Conservation (phyloP, 2,888 invertebrate species). For the Emmelina monodactyla region DNA sequence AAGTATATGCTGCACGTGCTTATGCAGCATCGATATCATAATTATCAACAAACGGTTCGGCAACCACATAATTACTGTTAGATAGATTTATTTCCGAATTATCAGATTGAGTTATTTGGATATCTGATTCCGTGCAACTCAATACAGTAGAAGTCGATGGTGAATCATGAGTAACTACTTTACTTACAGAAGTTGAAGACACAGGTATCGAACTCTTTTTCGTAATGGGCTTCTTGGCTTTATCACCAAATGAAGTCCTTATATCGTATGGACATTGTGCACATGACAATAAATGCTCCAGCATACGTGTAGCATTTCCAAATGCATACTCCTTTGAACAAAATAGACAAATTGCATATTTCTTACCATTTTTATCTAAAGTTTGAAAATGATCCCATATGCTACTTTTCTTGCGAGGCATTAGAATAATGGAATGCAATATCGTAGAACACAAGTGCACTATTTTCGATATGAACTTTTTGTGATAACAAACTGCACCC, state of each 20-base stretch:
- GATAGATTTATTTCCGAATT: background rate
- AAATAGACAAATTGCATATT: slow-evolving; percentile 8
- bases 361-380: slow-evolving; percentile 3
- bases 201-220: slow-evolving; percentile 2
- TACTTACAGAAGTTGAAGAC: slow-evolving; percentile 3
- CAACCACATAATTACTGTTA: slow-evolving; percentile 1
- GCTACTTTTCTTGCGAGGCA: slow-evolving; percentile 2
- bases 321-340: slow-evolving; percentile 8
- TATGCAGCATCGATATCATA: slow-evolving; percentile 9
- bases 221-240: slow-evolving; percentile 1
- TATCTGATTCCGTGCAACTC: background rate
- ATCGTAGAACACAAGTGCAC: too few species aligned
- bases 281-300: slow-evolving; percentile 5
- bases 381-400: slow-evolving; percentile 2
- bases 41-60: slow-evolving; percentile 3
- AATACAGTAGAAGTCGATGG: too few species aligned
- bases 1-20: slow-evolving; percentile 10
- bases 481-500: too few species aligned
- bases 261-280: background rate
- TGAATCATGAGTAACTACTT: too few species aligned
- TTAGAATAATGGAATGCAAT: too few species aligned
- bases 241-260: slow-evolving; percentile 1
- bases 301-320: slow-evolving; percentile 8
- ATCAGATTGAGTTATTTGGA: background rate
- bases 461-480: too few species aligned